Conservation (phyloP, 1,140 invertebrate genomes). For the Coptotermes formosanus region DNA sequence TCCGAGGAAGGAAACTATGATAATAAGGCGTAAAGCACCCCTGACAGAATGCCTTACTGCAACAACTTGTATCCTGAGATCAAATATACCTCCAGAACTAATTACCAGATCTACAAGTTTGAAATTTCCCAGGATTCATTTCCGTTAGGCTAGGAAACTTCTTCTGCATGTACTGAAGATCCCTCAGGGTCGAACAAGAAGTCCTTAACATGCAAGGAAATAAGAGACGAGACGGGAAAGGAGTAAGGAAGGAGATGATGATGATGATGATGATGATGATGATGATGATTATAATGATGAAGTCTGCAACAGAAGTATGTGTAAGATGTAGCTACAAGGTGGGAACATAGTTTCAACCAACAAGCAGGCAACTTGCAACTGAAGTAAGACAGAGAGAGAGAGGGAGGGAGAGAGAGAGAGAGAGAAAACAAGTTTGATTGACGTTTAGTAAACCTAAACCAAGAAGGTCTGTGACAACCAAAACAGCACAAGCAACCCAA, state of each 20-base stretch:
- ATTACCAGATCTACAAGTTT: neutral
- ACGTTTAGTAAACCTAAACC: conserved; percentile 1
- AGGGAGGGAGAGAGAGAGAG: too few species aligned
- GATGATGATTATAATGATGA: neutral
- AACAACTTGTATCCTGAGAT: neutral
- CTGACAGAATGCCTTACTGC: neutral
- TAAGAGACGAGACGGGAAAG: neutral
- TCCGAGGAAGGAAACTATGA: too few species aligned
- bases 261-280: neutral
- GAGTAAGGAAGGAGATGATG: conserved; percentile 1
- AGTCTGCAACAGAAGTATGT: neutral
- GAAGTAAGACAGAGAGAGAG: conserved; percentile 4
- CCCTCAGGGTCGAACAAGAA: conserved; percentile 8
- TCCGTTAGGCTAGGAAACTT: neutral
- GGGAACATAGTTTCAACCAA: neutral
- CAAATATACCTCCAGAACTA: neutral
- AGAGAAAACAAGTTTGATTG: neutral
- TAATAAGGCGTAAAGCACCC: neutral
- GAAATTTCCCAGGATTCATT: conserved; percentile 12
- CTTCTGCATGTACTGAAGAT: neutral
- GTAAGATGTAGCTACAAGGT: conserved; percentile 4
- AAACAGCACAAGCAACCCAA: conserved; percentile 15
- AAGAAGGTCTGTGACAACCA: neutral
- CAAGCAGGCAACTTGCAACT: neutral
- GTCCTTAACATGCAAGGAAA: neutral